A percentile compares a stretch with the other conserved stretches of the same genome.
These are phyloP conservation scores for Scotopteryx bipunctaria DNA, from an alignment of 2,888 invertebrate species.

Conservation along the genomic window DNA sequence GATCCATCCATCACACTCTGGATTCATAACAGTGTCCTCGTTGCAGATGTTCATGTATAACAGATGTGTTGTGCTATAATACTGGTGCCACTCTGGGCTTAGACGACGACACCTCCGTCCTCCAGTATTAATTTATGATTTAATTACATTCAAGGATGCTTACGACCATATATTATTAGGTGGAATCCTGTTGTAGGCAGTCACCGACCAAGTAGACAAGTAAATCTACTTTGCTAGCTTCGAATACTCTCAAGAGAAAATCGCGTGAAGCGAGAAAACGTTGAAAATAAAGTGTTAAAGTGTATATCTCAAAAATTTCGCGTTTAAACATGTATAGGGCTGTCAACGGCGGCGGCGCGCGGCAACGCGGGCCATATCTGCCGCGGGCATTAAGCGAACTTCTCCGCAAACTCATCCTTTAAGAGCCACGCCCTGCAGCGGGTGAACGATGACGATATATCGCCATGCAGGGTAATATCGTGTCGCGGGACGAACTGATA, in stretches of 20 bases:
- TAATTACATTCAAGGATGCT: conserved; percentile 14
- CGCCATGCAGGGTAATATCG: conserved; percentile 75
- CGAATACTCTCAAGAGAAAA: conserved; percentile 4
- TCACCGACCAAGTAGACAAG: background rate
- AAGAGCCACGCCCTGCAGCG: conserved; percentile 60
- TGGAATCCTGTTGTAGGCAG: background rate
- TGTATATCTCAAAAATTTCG: conserved; percentile 35
- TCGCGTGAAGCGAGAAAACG: conserved; percentile 7
- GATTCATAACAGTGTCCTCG: conserved; percentile 71
- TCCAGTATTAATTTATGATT: conserved; percentile 48
- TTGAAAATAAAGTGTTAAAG: conserved; percentile 27
- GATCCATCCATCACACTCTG: conserved; percentile 73
- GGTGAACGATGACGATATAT: conserved; percentile 79
- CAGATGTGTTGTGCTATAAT: conserved; percentile 59
- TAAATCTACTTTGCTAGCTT: background rate
- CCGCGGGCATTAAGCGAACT: conserved; percentile 54
- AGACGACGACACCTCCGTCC: conserved; percentile 39
- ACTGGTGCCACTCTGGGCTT: conserved; percentile 46
- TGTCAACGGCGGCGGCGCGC: conserved; percentile 42
- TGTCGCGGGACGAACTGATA: conserved; percentile 74
- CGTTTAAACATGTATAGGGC: conserved; percentile 38
- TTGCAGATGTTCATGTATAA: conserved; percentile 67
- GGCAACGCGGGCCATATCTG: conserved; percentile 45
- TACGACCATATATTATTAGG: conserved; percentile 7
- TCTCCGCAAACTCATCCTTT: conserved; percentile 59